Evolutionary conservation across 2,797 vertebrate genomes (phyloP).

Genomic region (Cynopterus sphinx): DNA sequence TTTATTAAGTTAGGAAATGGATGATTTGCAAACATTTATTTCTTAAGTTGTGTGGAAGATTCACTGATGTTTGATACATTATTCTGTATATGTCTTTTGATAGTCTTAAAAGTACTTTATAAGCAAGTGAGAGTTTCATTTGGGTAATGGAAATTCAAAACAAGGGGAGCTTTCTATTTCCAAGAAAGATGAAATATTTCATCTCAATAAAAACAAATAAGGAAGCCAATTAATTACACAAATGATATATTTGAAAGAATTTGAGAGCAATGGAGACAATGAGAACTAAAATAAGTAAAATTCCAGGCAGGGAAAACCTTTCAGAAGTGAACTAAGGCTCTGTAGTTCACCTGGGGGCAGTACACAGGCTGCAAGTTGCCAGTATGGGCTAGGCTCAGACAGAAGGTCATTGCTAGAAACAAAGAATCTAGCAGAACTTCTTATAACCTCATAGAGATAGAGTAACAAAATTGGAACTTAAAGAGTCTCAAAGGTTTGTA

Average conservation of each 20-base stretch:
- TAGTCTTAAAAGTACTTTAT: not conserved
- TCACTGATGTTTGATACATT: not conserved
- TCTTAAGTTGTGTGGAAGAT: not conserved
- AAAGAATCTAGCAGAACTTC: not conserved
- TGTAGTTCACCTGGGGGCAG: not conserved
- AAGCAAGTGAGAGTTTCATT: not conserved
- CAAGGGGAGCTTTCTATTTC: not conserved
- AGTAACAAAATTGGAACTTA: not conserved
- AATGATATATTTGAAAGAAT: not conserved
- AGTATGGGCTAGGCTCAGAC: not conserved
- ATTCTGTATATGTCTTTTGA: not conserved
- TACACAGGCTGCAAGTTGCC: not conserved
- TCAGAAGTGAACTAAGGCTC: not conserved
- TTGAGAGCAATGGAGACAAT: not conserved
- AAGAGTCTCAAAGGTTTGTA: not conserved
- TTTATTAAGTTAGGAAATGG: not conserved
- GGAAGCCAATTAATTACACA: not conserved
- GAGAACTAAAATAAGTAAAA: not conserved
- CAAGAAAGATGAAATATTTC: constrained; percentile 1
- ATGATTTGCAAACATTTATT: not conserved
- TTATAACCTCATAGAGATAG: not conserved
- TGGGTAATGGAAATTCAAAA: not conserved
- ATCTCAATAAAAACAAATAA: not conserved
- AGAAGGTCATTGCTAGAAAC: not conserved
- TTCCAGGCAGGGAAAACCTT: not conserved